Evolutionary conservation across 2,113 vertebrate genomes (phyloP).

Genomic region (Herpailurus yagouaroundi): DNA sequence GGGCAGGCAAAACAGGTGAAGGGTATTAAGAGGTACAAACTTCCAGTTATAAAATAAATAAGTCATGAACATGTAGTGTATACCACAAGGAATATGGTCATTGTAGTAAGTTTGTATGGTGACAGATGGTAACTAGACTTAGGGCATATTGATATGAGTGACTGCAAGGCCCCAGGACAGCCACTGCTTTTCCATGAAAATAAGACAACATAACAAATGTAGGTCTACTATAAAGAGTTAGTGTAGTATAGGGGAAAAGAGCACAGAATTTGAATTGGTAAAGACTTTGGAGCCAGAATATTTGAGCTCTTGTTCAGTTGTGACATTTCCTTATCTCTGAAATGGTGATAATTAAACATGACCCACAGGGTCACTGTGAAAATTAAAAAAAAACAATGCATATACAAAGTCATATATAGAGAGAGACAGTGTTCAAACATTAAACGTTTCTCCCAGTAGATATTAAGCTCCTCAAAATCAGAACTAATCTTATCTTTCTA

Average conservation of each 20-base stretch:
- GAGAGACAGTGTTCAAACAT: not conserved
- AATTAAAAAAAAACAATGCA: not conserved
- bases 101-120: not conserved
- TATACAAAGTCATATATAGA: not conserved
- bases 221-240: not conserved
- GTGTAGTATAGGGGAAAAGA: not conserved
- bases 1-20: not conserved
- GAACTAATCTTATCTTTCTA: not conserved
- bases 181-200: not conserved
- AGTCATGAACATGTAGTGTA: not conserved
- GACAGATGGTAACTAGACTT: not conserved
- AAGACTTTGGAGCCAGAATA: not conserved
- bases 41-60: not conserved
- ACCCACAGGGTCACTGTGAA: not conserved
- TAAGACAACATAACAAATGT: not conserved
- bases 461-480: not conserved
- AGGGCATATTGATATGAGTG: not conserved
- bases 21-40: not conserved
- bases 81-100: not conserved
- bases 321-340: slow-evolving; percentile 41
- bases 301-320: not conserved
- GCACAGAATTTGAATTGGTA: not conserved
- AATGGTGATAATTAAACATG: slow-evolving; percentile 22
- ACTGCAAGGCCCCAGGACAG: not conserved
- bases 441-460: slow-evolving; percentile 12